Evolutionary conservation across 2,888 invertebrate genomes (phyloP), one percentile per base, ranked within the genome.

Genomic region (Temnothorax ravouxi): DNA sequence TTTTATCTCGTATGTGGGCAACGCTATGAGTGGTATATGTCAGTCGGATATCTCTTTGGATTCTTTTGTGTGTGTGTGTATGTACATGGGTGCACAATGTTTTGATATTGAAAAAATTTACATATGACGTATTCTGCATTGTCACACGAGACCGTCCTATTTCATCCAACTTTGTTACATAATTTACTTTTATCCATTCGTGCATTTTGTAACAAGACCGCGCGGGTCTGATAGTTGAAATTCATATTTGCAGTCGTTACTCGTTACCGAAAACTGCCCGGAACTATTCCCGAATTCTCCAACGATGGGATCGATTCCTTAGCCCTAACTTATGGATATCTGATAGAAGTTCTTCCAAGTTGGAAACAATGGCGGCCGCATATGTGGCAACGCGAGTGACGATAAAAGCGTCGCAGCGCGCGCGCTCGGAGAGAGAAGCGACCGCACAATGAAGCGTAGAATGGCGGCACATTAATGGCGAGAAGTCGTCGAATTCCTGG

Each of bases 301-400:
- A 64, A 62, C 88, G 85, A 90, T 88, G 87, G 88, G 87, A 88
- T 85, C 92, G 90, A 92, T 92, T 91, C 90, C 90, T 91, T 91
- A 91, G 90, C 89, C 86, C 86, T 85, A 93, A 94, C 92, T 94
- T 94, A 93, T 92, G 91, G 91, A 89, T 91, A 88, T 84, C 88
- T 88, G 89, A 89, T 86, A 92, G 93, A 93, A 93, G 92, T 92
- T 92, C 91, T 91, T 90, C 89, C 82, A 88, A 91, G 91, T 92
- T 92, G 88, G 84, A 87, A 90, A 90, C 89, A 84, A 90, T 91
- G 86, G 84, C 56, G 25, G 25, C 18, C 59, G 59, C 75, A 61
- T 75, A 13, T 54, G 41, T 52, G 66, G 59, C 47, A 54, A 21
- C 47, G 84, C 34, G 56, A 71, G 71, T 64, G 71, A 71, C 59